Evolutionary conservation across 2,888 invertebrate species (phyloP), one percentile per base, ranked within the genome.

Genomic region (Thymelicus acteon): DNA sequence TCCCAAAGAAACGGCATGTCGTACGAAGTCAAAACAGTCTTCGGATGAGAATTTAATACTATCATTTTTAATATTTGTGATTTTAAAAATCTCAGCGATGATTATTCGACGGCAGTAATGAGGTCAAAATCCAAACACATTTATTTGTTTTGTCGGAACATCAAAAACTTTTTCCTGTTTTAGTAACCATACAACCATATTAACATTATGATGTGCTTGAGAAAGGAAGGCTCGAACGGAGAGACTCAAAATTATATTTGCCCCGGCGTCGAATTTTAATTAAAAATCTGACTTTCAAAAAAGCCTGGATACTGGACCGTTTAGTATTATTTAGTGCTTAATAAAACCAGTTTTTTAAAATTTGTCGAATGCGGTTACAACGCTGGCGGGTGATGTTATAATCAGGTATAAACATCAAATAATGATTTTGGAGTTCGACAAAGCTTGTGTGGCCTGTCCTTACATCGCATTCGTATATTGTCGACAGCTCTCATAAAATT

Each of bases 271-370:
- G 70, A 68, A 68, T 66, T 74, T 74, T 67, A 75, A 76, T 75
- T 75, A 76, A 75, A 73, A 72, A 73, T 70, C 63, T 66, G 67
- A 48, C 63, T 67, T 63, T 67, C 60, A 60, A 44, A 70, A 67
- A 68, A 63, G 68, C 62, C 24, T 44, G 66, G 66, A 71, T 73
- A 73, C 4, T 31, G 31, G 67, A 48, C 57, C 65, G 60, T 62
- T 73, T 72, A 73, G 58, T 54, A 72, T 64, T 72, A 72, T 72
- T 69, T 72, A 72, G 67, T 19, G 69, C 63, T 49, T 73, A 73
- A 73, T 73, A 54, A 60, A 72, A 68, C 71, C 24, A 39, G 60
- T 73, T 72, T 60, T 60, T 6, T 47, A 60, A 60, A 67, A 40
- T 49, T 60, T 67, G 48, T 60, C 19, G 49, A 13, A 7, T 67